Evolutionary conservation across 1,140 invertebrate species (phyloP), one percentile per base, ranked within the genome.

Genomic region (Rhopalosiphum padi): DNA sequence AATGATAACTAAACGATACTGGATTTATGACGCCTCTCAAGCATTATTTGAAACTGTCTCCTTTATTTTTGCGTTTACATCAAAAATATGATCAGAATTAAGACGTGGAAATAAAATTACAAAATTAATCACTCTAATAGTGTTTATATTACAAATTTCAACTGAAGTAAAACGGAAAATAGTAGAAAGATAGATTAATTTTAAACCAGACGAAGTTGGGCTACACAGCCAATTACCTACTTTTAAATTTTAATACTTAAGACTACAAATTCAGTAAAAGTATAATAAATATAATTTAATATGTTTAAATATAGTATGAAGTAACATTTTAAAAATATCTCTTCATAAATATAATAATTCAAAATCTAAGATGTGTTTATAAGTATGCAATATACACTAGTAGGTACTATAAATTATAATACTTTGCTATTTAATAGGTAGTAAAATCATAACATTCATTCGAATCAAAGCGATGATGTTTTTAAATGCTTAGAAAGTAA

Each of bases 401-500:
- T 46, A 46, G 8, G 9, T 25, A 18, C 11, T 77, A 77, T n/a
- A 5, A 15, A n/a, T n/a, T n/a, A 68, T 15, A n/a, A 30, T n/a
- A 77, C n/a, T 77, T n/a, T 77, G 60, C 15, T 37, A 41, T 83
- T 83, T 22, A 83, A 83, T 83, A 22, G 22, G 21, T 41, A 43
- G 23, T 85, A 85, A 85, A 41, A 85, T 43, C 23, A 25, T 11
- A 43, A 43, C 25, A 43, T 85, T 41, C 23, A 85, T 85, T 43
- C 37, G 23, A 85, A 85, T 23, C 35, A 0, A 85, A 25, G 37
- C 8, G 82, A 85, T 88, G n/a, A 25, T 30, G 46, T 87, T 68
- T 68, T 87, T 87, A 89, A 53, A 53, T 53, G 6, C 87, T 89
- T 53, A 89, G 86, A 89, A 89, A 89, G 88, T 89, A 41, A 89